Percentiles rank a stretch among this genome's conserved stretches.
Evolutionary conservation across 1,140 invertebrate genomes (phyloP).

Genomic region (Helicoverpa armigera): DNA sequence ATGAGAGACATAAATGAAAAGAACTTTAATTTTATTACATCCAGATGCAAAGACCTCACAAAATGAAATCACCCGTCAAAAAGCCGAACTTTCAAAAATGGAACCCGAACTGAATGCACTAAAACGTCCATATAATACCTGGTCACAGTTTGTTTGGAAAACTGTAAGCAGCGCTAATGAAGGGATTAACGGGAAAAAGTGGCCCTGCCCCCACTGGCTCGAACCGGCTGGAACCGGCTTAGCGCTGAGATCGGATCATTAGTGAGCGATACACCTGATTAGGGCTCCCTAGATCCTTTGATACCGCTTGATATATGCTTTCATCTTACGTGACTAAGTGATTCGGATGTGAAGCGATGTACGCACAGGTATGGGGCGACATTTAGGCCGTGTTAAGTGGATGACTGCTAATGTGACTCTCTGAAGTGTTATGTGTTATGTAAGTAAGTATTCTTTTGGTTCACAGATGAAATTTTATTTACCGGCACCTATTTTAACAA

Average conservation of each 20-base stretch:
- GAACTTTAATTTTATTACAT: too few relatives aligned
- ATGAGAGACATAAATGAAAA: too few relatives aligned
- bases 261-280: conserved; percentile 80
- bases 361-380: background rate
- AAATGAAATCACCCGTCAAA: too few relatives aligned
- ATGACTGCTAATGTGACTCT: too few relatives aligned
- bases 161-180: conserved; percentile 71
- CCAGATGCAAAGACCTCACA: too few relatives aligned
- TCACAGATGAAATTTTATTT: too few relatives aligned
- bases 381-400: background rate
- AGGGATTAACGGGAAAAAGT: conserved; percentile 80
- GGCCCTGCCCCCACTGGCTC: conserved; percentile 63
- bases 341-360: conserved; percentile 33
- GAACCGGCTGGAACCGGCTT: conserved; percentile 73
- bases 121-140: too few relatives aligned
- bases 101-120: too few relatives aligned
- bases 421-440: too few relatives aligned
- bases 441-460: too few relatives aligned
- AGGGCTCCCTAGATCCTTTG: conserved; percentile 54
- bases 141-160: conserved; percentile 51
- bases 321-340: conserved; percentile 55
- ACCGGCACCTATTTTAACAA: too few relatives aligned
- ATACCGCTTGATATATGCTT: conserved; percentile 55
- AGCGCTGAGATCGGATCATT: conserved; percentile 70
- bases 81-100: too few relatives aligned